phyloP scores from a whole-genome alignment of 2,797 vertebrate species.

The Pipistrellus pygmaeus region DNA sequence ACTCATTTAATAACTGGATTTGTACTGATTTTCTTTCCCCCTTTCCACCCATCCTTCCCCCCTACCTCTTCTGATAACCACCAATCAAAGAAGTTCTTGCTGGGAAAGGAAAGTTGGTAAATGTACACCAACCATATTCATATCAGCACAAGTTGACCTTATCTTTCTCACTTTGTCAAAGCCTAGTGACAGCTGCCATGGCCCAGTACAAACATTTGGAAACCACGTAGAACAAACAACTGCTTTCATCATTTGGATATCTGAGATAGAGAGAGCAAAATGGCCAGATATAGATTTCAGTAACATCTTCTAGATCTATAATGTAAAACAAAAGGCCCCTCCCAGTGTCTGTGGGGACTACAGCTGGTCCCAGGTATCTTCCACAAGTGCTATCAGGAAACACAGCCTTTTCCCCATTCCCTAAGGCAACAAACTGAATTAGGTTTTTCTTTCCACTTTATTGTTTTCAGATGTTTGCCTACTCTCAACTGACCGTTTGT shows the following conservation, averaged over 20 bases:
- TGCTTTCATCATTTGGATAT: constrained; percentile 4
- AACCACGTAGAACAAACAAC: neutral
- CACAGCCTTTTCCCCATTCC: constrained; percentile 46
- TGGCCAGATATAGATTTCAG: neutral
- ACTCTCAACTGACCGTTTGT: constrained; percentile 50
- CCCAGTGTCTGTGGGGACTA: neutral
- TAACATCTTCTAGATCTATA: neutral
- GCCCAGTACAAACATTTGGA: neutral
- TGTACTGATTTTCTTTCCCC: neutral
- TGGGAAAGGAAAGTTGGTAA: constrained; percentile 42
- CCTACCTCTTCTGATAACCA: neutral
- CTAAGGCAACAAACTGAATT: constrained; percentile 37
- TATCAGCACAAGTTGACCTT: neutral
- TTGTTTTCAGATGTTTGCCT: constrained; percentile 76
- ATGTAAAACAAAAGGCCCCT: neutral
- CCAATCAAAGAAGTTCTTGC: constrained; percentile 36
- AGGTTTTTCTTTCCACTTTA: constrained; percentile 65
- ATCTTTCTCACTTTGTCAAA: constrained; percentile 41
- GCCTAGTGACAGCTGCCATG: neutral
- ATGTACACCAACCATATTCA: neutral
- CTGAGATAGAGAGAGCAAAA: neutral
- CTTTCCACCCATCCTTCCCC: neutral
- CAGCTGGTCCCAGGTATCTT: neutral
- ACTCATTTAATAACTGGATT: neutral
- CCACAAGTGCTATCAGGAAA: constrained; percentile 63